These are phyloP conservation scores for Diplazon laetatorius DNA, from an alignment of 2,888 invertebrate species.

Conservation along the genomic window DNA sequence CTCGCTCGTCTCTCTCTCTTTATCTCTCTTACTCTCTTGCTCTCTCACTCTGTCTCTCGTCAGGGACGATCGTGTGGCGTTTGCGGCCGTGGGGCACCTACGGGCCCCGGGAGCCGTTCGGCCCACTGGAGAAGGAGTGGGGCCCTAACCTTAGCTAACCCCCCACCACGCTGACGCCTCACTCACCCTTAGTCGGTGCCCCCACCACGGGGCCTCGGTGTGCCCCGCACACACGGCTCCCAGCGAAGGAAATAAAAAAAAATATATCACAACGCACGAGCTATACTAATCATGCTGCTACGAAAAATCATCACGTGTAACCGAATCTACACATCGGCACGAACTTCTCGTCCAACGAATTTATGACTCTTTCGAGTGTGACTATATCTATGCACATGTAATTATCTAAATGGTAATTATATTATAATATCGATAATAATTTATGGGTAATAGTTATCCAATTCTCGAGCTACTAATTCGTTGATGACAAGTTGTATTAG, in stretches of 20 bases:
- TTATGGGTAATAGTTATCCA: too few relatives aligned
- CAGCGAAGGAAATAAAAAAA: constrained; percentile 66
- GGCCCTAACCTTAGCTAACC: constrained; percentile 78
- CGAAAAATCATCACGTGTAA: not conserved
- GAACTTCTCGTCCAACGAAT: too few relatives aligned
- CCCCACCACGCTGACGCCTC: constrained; percentile 73
- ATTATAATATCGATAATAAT: too few relatives aligned
- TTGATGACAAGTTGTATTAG: too few relatives aligned
- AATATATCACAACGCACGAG: constrained; percentile 2
- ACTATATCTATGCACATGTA: too few relatives aligned
- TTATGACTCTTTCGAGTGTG: too few relatives aligned
- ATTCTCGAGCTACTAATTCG: too few relatives aligned
- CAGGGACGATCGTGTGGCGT: constrained; percentile 76
- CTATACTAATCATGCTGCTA: not conserved
- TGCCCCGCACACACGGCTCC: constrained; percentile 65
- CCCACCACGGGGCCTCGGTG: constrained; percentile 64
- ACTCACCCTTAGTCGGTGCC: constrained; percentile 62
- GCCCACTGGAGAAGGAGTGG: constrained; percentile 66
- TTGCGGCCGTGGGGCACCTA: constrained; percentile 77
- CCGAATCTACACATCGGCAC: not conserved
- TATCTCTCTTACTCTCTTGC: constrained; percentile 31
- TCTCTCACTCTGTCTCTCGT: constrained; percentile 59
- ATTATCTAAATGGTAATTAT: too few relatives aligned
- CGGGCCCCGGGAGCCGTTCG: constrained; percentile 78
- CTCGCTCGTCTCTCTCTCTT: constrained; percentile 34